Percentiles rank a stretch among this genome's conserved stretches.
These are phyloP conservation scores for Leucania comma DNA, from an alignment of 2,888 invertebrate genomes.

Conservation along the genomic window DNA sequence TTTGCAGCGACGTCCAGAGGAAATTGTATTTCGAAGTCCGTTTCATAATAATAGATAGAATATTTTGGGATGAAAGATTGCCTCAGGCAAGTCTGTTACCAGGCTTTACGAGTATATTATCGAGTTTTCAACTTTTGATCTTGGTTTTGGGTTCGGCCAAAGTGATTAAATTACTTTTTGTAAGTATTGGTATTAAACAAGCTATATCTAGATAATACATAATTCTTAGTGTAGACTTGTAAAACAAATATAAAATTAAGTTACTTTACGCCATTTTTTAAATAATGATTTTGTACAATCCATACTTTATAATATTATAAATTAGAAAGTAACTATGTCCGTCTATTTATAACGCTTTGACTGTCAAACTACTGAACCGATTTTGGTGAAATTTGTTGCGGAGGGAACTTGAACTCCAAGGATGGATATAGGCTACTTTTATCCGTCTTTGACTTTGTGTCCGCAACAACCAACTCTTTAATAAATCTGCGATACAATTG, in stretches of 20 bases:
- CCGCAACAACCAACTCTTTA: no score
- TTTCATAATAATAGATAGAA: slow-evolving; percentile 27
- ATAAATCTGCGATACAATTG: neutral
- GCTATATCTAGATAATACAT: neutral
- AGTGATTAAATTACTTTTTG: slow-evolving; percentile 5
- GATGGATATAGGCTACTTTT: no score
- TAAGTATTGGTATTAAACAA: neutral
- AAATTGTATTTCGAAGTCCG: slow-evolving; percentile 45
- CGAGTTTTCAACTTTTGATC: slow-evolving; percentile 2
- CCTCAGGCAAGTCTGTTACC: slow-evolving; percentile 8
- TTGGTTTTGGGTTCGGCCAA: neutral
- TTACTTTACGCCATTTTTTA: no score
- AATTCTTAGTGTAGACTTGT: neutral
- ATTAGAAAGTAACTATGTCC: no score
- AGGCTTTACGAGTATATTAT: slow-evolving; percentile 17
- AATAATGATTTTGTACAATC: no score
- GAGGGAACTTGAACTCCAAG: no score
- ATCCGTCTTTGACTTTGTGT: no score
- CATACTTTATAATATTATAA: no score
- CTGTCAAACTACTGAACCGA: no score
- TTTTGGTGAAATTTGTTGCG: no score
- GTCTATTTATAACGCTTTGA: no score
- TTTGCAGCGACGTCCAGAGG: slow-evolving; percentile 26
- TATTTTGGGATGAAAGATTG: slow-evolving; percentile 11
- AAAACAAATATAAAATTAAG: no score